Percentiles rank a stretch among this genome's conserved stretches.
phyloP scores from a whole-genome alignment of 1,140 invertebrate species.

The Aleiodes sp. region DNA sequence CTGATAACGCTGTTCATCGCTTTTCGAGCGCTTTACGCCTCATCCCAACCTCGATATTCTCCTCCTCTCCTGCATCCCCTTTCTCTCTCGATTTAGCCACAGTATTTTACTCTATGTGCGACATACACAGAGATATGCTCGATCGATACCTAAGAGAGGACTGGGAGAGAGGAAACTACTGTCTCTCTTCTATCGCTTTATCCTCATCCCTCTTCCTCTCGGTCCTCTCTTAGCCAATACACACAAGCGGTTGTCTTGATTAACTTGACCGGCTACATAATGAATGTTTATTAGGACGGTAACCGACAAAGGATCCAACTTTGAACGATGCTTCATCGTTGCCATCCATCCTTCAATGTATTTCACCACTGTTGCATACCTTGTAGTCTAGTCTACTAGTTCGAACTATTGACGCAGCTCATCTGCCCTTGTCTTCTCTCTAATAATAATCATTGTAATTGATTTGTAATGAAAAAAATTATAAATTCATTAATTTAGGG shows the following conservation, averaged over 20 bases:
- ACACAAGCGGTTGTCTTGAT: conserved; percentile 26
- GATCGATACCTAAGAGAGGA: not conserved
- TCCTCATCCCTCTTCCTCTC: not conserved
- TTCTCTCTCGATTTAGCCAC: not conserved
- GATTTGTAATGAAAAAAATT: no score
- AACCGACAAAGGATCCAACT: conserved; percentile 25
- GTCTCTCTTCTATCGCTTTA: not conserved
- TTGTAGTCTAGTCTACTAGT: not conserved
- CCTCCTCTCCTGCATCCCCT: not conserved
- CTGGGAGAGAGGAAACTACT: not conserved
- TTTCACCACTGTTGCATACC: not conserved
- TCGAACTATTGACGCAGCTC: not conserved
- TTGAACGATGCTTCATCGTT: conserved; percentile 1
- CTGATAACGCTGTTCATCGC: conserved; percentile 13
- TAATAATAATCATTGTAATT: not conserved
- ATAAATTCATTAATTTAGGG: no score
- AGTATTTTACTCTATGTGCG: conserved; percentile 13
- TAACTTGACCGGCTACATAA: conserved; percentile 31
- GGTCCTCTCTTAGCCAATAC: not conserved
- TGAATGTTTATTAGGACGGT: conserved; percentile 33
- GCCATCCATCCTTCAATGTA: not conserved
- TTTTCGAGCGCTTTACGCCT: conserved; percentile 17
- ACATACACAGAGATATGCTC: conserved; percentile 1
- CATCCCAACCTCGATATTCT: not conserved
- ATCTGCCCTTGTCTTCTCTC: not conserved